These are phyloP conservation scores for Phyllotreta cruciferae DNA, from an alignment of 2,888 invertebrate genomes.

Conservation along the genomic window DNA sequence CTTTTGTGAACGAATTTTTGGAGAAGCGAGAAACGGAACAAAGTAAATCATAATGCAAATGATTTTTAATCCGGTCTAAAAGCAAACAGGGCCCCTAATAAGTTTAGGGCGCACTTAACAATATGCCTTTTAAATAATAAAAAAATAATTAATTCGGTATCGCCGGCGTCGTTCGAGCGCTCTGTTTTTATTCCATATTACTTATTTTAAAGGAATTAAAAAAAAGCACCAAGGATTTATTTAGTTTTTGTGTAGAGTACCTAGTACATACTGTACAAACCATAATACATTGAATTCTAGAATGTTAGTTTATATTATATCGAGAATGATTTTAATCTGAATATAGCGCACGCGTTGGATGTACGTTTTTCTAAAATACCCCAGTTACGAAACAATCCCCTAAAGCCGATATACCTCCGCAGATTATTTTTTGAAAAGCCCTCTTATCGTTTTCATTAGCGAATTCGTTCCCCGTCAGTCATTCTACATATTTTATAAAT, in stretches of 20 bases:
- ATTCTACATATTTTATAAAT: slow-evolving; percentile 44
- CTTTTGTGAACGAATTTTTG: slow-evolving; percentile 48
- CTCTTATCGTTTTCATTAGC: slow-evolving; percentile 37
- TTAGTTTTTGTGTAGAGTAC: too few species aligned
- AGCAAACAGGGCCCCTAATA: slow-evolving; percentile 52
- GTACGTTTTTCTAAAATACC: not conserved
- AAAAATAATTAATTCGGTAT: slow-evolving; percentile 46
- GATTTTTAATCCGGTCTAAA: slow-evolving; percentile 54
- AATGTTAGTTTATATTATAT: too few species aligned
- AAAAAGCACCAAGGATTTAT: too few species aligned
- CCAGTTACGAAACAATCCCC: slow-evolving; percentile 8
- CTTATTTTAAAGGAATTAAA: too few species aligned
- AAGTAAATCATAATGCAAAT: slow-evolving; percentile 54
- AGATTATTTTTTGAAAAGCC: slow-evolving; percentile 25
- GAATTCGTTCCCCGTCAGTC: slow-evolving; percentile 38
- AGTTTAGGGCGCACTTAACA: slow-evolving; percentile 45
- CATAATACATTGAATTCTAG: too few species aligned
- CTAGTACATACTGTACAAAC: too few species aligned
- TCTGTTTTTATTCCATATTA: too few species aligned
- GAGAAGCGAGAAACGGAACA: slow-evolving; percentile 44
- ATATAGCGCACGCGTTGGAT: slow-evolving; percentile 9
- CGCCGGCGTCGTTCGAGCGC: slow-evolving; percentile 9
- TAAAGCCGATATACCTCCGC: slow-evolving; percentile 20
- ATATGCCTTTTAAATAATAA: slow-evolving; percentile 44
- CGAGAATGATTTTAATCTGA: too few species aligned